Evolutionary conservation across 2,797 vertebrate species (phyloP), one percentile per base, ranked within the genome.

Genomic region (Uromys caudimaculatus): DNA sequence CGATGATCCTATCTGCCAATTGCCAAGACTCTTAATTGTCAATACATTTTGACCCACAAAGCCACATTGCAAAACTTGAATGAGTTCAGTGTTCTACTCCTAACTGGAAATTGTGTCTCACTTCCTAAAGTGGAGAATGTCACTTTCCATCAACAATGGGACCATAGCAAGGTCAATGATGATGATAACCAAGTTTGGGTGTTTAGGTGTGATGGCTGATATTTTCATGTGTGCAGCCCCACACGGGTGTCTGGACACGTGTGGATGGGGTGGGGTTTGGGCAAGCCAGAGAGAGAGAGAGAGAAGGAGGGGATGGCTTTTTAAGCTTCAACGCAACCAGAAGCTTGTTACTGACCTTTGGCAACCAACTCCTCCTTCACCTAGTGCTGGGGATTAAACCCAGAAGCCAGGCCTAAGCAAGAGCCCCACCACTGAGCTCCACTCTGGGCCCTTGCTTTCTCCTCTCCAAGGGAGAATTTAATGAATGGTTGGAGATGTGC

Each of bases 191-290:
- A 23, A 41, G 62, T 52, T 24, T 21, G 35, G 62, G 52, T 12
- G 1, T 19, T 81, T 13, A 1, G 5, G 1, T 14, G 19, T 12
- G 24, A 67, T 50, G 27, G n/a, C 21, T 52, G 44, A 62, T 44
- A 11, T 54, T 14, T 71, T 50, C 12, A 11, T 16, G 50, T 50
- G 1, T 12, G 29, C 76, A 62, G 60, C 60, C 32, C 35, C 54
- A 41, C 7, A 2, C 19, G 0, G 16, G 4, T 3, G 23, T 21
- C 62, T 62, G 16, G 6, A n/a, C 9, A 7, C 12, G 2, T 27
- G 60, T 35, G 19, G 32, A 38, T 4, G 73, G 79, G 44, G 21
- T 89, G 73, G 79, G 44, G 21, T 89, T 64, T 90, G 75, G 41
- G 8, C 35, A 62, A 83, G 12, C 16, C 21, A 69, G 6, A 11